phyloP scores from a whole-genome alignment of 2,113 vertebrate genomes.

The Pungitius pungitius region DNA sequence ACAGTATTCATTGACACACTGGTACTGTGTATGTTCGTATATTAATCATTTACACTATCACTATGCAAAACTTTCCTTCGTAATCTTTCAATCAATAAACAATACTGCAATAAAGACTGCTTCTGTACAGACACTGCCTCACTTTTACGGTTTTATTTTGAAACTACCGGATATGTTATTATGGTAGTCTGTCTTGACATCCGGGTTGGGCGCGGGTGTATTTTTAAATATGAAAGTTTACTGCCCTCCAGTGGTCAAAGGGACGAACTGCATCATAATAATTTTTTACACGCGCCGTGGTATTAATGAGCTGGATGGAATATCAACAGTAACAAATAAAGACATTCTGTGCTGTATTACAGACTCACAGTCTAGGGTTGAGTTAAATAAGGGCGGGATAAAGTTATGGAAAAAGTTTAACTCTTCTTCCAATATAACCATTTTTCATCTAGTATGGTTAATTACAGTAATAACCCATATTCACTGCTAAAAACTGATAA shows the following conservation, averaged over 20 bases:
- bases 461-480: neutral
- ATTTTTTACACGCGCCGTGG: no score
- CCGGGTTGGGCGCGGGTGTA: neutral
- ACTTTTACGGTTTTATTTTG: neutral
- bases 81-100: neutral
- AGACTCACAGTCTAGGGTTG: neutral
- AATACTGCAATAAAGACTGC: neutral
- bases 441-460: neutral
- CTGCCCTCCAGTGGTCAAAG: neutral
- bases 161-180: neutral
- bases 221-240: neutral
- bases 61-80: neutral
- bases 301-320: no score
- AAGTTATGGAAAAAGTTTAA: neutral
- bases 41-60: neutral
- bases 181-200: neutral
- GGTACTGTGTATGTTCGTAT: neutral
- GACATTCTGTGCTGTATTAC: no score
- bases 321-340: no score
- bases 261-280: neutral
- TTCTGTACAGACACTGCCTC: neutral
- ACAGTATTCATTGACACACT: neutral
- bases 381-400: neutral
- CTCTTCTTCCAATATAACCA: neutral
- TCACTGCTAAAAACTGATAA: neutral